Base-by-base conservation (phyloP, 2,888 invertebrate genomes). In the Andrena hattorfiana region DNA sequence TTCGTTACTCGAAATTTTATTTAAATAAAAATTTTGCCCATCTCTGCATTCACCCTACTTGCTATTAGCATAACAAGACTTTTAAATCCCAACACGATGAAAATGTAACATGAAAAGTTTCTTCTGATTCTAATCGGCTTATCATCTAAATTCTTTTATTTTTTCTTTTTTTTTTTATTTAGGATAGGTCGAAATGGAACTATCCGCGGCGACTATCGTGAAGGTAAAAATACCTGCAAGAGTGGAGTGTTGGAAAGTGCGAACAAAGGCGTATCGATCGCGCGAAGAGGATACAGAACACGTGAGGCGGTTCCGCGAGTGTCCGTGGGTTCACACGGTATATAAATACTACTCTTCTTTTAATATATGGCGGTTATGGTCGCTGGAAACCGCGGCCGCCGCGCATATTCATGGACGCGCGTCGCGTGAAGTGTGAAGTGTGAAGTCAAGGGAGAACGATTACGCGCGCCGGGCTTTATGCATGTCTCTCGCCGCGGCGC, bases 231-330 rank as follows among this genome's bases (percentile, higher is more conserved):
- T 16, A 16, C 28, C 16, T 28, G 60, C 3, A 30, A 13, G 32
- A 62, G 60, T 7, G 30, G 30, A 32, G 8, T n/a, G 28, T n/a
- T 20, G 54, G 30, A 23, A 69, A 64, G 70, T 76, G n/a, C 28
- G 72, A 73, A 71, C 42, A 42, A 42, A 42, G 42, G 42, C 42
- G 42, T 42, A 42, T 42, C 42, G 42, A 42, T 42, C 42, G 42
- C 16, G 42, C 42, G 71, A 26, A 16, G 68, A 72, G 83, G 87
- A 85, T 63, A 77, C 85, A 85, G 77, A 85, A 83, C 72, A 73
- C 49, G 66, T 69, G 35, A 30, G 26, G 56, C 20, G 20, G 68
- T 23, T 60, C 73, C 32, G 62, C 56, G 42, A 70, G 77, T 74
- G 77, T 84, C 66, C 49, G 28, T n/a, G 20, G 48, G 71, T 80